These are phyloP conservation scores for Eubasilissa splendida DNA, from an alignment of 2,888 invertebrate genomes.

Conservation along the genomic window DNA sequence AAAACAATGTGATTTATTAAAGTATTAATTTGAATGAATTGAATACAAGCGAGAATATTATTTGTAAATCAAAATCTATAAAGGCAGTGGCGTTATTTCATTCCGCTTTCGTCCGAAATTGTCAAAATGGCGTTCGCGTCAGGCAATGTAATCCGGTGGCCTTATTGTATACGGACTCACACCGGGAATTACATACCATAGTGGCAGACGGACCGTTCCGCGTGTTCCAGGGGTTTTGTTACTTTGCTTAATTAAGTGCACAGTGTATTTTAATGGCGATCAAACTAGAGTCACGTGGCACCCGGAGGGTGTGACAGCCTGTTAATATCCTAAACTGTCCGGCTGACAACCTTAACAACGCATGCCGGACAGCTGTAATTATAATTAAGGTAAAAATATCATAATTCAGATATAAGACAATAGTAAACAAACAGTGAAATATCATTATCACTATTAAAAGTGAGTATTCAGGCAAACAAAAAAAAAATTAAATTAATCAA, in stretches of 20 bases:
- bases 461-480: no score
- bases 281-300: constrained; percentile 49
- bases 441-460: not conserved
- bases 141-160: not conserved
- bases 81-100: not conserved
- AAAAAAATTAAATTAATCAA: no score
- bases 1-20: no score
- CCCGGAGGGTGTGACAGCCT: constrained; percentile 44
- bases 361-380: constrained; percentile 27
- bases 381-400: constrained; percentile 36
- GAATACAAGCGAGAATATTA: no score
- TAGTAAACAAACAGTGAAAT: constrained; percentile 15
- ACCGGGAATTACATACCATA: constrained; percentile 47
- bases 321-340: constrained; percentile 41
- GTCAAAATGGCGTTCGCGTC: constrained; percentile 25
- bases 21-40: no score
- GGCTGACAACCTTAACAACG: constrained; percentile 38
- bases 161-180: constrained; percentile 24
- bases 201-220: constrained; percentile 17
- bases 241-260: constrained; percentile 56
- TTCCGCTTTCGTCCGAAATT: constrained; percentile 6
- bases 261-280: constrained; percentile 53
- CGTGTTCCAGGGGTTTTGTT: constrained; percentile 44
- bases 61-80: no score
- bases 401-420: constrained; percentile 18